These are phyloP conservation scores for Tetramorium simillimum DNA, from an alignment of 1,140 invertebrate species.

Conservation along the genomic window DNA sequence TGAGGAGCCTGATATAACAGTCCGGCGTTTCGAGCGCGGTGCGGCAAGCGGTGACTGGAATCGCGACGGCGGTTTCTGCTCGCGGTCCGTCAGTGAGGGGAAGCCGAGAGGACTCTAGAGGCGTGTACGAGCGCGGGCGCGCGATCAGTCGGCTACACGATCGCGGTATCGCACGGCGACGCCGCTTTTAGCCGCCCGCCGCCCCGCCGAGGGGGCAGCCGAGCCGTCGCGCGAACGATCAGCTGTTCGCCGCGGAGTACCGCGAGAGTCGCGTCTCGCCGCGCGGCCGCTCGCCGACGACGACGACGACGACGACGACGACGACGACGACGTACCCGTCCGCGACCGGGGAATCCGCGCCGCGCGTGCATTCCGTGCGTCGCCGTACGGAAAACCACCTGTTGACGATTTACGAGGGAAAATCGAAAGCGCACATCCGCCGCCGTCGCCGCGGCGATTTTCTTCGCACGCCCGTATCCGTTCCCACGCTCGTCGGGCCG, in stretches of 20 bases:
- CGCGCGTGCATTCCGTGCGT: slow-evolving; percentile 49
- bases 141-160: neutral
- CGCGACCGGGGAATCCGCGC: neutral
- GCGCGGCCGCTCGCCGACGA: slow-evolving; percentile 28
- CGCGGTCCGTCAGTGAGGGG: neutral
- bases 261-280: slow-evolving; percentile 27
- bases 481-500: slow-evolving; percentile 3
- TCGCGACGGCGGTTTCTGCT: neutral
- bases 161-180: neutral
- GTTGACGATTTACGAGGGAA: slow-evolving; percentile 81
- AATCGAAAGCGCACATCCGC: slow-evolving; percentile 71
- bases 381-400: slow-evolving; percentile 77
- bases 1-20: slow-evolving; percentile 14
- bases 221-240: slow-evolving; percentile 49
- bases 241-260: slow-evolving; percentile 66
- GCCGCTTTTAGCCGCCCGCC: neutral
- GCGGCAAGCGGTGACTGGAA: slow-evolving; percentile 2
- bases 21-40: slow-evolving; percentile 17
- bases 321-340: neutral
- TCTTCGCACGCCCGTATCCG: neutral
- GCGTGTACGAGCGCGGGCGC: neutral
- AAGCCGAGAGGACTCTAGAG: neutral
- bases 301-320: neutral
- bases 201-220: neutral
- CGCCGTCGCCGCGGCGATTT: slow-evolving; percentile 4